Conservation (phyloP, 2,797 vertebrate genomes). For the Myotis daubentonii region DNA sequence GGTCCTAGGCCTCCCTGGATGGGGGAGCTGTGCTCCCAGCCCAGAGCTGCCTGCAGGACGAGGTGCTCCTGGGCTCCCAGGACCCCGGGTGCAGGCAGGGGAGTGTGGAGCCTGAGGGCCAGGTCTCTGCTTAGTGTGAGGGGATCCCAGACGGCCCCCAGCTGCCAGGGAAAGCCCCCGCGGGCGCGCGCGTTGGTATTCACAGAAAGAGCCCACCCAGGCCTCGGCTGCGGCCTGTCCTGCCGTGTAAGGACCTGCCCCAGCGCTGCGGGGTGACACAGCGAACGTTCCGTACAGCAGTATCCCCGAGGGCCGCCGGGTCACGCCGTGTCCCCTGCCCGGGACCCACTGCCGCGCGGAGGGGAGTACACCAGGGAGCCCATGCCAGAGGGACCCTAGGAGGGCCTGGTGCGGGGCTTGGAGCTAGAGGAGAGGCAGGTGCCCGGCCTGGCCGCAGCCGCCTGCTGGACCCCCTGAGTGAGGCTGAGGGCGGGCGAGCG, state of each 20-base stretch:
- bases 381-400: neutral
- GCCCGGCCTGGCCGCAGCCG: neutral
- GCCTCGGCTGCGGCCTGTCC: neutral
- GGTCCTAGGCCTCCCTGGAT: neutral
- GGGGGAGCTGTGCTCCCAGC: rapidly evolving
- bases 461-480: neutral
- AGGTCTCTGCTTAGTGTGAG: neutral
- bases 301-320: constrained; percentile 58
- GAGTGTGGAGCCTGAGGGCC: too few species aligned
- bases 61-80: neutral
- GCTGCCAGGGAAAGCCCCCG: neutral
- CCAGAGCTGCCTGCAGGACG: neutral
- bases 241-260: too few species aligned
- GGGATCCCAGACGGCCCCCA: neutral
- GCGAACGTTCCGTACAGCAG: neutral
- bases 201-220: neutral
- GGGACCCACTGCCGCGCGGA: neutral
- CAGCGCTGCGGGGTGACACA: neutral
- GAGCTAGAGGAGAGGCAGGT: neutral
- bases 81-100: neutral
- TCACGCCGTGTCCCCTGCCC: neutral
- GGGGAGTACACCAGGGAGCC: neutral
- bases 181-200: neutral
- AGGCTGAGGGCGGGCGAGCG: neutral
- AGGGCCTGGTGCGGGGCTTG: neutral